These are phyloP conservation scores for Rhabdornis inornatus DNA, from an alignment of 2,113 vertebrate genomes.

Conservation along the genomic window DNA sequence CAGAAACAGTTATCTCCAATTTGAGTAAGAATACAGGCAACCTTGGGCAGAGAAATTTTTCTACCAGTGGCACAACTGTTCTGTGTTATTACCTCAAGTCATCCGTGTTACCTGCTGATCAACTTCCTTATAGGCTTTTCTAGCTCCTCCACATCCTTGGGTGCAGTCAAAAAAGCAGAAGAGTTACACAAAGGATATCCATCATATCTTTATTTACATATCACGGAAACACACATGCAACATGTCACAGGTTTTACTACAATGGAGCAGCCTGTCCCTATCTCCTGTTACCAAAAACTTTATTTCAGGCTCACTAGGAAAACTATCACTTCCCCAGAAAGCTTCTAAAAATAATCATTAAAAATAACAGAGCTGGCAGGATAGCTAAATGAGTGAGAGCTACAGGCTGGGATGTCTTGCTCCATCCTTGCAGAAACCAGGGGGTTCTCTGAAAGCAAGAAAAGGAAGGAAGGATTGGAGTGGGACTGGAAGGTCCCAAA, in stretches of 20 bases:
- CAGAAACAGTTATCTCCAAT: not conserved
- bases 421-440: not conserved
- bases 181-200: conserved; percentile 7
- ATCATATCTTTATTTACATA: conserved; percentile 74
- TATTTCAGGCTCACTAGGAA: conserved; percentile 20
- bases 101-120: not conserved
- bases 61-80: not conserved
- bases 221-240: conserved; percentile 63
- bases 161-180: not conserved
- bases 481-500: not conserved
- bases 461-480: not conserved
- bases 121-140: not conserved
- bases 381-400: conserved; percentile 8
- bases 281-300: not conserved
- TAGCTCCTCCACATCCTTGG: not conserved
- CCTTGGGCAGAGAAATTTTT: not conserved
- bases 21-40: not conserved
- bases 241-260: conserved; percentile 35
- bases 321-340: conserved; percentile 33
- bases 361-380: conserved; percentile 11
- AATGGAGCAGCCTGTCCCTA: not conserved
- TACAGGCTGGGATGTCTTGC: not conserved
- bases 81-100: not conserved
- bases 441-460: not conserved
- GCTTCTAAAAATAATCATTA: conserved; percentile 45